These are phyloP conservation scores for Anolis apletophallus DNA, from an alignment of 2,797 vertebrate species.

Conservation along the genomic window DNA sequence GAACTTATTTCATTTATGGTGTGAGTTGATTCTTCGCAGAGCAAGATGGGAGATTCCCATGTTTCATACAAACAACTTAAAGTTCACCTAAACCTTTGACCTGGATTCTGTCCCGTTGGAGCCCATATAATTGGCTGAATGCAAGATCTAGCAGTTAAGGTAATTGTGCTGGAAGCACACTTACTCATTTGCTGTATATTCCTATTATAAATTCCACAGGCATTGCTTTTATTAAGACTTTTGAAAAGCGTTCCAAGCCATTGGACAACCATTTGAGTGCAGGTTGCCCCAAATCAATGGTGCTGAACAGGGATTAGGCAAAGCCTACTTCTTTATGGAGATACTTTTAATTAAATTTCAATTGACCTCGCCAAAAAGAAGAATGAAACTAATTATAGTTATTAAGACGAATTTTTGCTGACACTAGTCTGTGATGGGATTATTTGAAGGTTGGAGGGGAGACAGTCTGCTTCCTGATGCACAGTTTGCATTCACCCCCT, in stretches of 20 bases:
- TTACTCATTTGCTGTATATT: constrained; percentile 61
- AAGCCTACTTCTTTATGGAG: constrained; percentile 49
- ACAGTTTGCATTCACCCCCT: not conserved
- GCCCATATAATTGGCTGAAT: constrained; percentile 50
- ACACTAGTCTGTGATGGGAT: constrained; percentile 30
- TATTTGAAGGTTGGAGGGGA: constrained; percentile 5
- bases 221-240: constrained; percentile 61
- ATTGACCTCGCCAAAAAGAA: constrained; percentile 51
- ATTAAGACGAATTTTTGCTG: constrained; percentile 53
- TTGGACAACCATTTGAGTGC: constrained; percentile 54
- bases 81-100: constrained; percentile 35
- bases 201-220: constrained; percentile 61
- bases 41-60: not conserved
- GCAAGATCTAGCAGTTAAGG: constrained; percentile 53
- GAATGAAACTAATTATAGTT: constrained; percentile 56
- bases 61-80: constrained; percentile 11
- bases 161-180: constrained; percentile 55
- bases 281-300: constrained; percentile 60
- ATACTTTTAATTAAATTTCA: constrained; percentile 69
- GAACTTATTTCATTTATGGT: not conserved
- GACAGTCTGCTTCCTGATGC: constrained; percentile 23
- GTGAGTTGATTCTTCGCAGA: constrained; percentile 3
- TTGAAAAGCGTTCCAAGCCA: constrained; percentile 51
- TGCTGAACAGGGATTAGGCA: constrained; percentile 53
- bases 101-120: constrained; percentile 37